Conservation (phyloP, 2,113 vertebrate species). For the Ascaphus truei region DNA sequence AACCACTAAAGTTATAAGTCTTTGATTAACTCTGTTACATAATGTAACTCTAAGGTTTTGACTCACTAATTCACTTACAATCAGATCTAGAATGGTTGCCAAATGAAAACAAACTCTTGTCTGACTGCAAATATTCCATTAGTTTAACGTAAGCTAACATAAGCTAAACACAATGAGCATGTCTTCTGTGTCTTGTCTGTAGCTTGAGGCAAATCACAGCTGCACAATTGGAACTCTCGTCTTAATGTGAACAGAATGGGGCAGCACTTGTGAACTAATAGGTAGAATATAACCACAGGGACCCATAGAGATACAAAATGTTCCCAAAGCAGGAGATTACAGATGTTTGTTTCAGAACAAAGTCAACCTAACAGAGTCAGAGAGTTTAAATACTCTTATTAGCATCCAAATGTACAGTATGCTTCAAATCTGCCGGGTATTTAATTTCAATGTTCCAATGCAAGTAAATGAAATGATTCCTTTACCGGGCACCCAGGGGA, state of each 20-base stretch:
- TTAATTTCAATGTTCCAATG: neutral
- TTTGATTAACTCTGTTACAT: no score
- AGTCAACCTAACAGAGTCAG: neutral
- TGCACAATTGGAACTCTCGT: neutral
- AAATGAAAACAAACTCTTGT: no score
- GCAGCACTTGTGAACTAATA: neutral
- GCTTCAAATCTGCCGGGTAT: neutral
- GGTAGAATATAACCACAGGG: neutral
- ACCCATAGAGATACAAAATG: neutral
- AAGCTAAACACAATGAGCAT: no score
- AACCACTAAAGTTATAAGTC: no score
- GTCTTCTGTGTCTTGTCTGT: neutral
- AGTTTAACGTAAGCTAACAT: neutral
- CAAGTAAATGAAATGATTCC: neutral
- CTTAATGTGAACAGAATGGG: neutral
- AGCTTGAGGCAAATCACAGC: neutral
- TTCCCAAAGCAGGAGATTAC: constrained; percentile 1
- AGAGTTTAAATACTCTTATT: no score
- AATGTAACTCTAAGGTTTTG: no score
- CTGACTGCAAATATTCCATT: neutral
- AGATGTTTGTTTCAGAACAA: constrained; percentile 12
- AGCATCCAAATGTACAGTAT: neutral
- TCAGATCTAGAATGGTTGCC: no score
- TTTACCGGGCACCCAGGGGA: no score
- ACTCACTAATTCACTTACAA: no score